Evolutionary conservation across 2,113 vertebrate genomes (phyloP).

Genomic region (Thunnus maccoyii): DNA sequence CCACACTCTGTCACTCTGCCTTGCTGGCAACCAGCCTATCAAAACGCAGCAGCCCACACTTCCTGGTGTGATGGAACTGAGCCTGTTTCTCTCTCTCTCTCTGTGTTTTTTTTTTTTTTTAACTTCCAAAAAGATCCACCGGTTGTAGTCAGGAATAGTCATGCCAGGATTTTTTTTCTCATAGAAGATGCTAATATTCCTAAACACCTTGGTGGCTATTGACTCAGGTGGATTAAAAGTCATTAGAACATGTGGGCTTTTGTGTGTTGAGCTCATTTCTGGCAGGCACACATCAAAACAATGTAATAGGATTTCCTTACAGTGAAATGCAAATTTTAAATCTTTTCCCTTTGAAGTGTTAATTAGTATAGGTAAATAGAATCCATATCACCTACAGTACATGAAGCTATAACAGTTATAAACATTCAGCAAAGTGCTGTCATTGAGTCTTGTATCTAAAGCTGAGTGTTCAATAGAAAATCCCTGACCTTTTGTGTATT

Average conservation of each 20-base stretch:
- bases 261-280: conserved; percentile 75
- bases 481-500: neutral
- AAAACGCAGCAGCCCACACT: conserved; percentile 80
- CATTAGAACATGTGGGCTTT: conserved; percentile 80
- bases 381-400: conserved; percentile 57
- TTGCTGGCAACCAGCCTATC: conserved; percentile 86
- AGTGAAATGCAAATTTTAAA: conserved; percentile 68
- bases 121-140: conserved; percentile 33
- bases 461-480: neutral
- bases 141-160: conserved; percentile 68
- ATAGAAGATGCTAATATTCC: conserved; percentile 70
- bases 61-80: conserved; percentile 79
- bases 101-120: neutral
- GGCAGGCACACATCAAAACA: conserved; percentile 70
- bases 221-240: conserved; percentile 81
- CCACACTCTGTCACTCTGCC: conserved; percentile 76
- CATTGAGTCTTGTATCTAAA: conserved; percentile 26
- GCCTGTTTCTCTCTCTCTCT: conserved; percentile 40
- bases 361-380: conserved; percentile 70
- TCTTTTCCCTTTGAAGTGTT: conserved; percentile 72
- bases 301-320: conserved; percentile 75
- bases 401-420: conserved; percentile 26
- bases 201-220: conserved; percentile 75
- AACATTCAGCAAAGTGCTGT: conserved; percentile 6
- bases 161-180: conserved; percentile 57